These are phyloP conservation scores for Euura saliciscinereae DNA, from an alignment of 1,140 invertebrate species.

Conservation along the genomic window DNA sequence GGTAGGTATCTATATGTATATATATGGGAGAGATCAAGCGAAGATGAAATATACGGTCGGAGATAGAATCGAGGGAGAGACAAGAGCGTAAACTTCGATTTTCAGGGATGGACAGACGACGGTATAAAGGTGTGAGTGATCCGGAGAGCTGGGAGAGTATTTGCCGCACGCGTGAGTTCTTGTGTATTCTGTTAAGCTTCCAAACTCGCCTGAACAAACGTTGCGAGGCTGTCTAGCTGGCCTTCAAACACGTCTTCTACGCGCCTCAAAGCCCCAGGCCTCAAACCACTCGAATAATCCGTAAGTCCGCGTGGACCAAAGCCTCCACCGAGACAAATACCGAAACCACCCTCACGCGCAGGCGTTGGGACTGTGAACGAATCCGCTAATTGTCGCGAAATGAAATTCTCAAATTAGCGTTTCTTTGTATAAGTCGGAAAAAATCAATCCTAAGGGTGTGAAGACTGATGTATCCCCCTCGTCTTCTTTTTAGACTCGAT, in stretches of 20 bases:
- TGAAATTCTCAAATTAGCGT: too few relatives aligned
- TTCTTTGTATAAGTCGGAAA: too few relatives aligned
- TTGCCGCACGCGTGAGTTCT: conserved; percentile 10
- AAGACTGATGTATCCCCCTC: too few relatives aligned
- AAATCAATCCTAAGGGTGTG: too few relatives aligned
- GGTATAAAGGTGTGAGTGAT: not conserved
- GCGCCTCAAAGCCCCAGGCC: not conserved
- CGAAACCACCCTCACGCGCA: too few relatives aligned
- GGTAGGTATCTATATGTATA: too few relatives aligned
- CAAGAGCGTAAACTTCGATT: not conserved
- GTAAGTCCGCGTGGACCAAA: not conserved
- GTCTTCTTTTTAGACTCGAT: too few relatives aligned
- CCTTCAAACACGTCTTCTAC: conserved; percentile 33
- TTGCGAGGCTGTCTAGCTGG: conserved; percentile 37
- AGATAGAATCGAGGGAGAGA: not conserved
- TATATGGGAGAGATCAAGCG: too few relatives aligned
- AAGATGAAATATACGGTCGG: too few relatives aligned
- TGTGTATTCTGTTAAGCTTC: conserved; percentile 35
- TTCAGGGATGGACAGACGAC: not conserved
- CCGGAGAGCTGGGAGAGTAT: conserved; percentile 20
- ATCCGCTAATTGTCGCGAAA: too few relatives aligned
- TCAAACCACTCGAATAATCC: conserved; percentile 7
- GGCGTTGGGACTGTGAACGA: too few relatives aligned
- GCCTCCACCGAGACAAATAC: not conserved
- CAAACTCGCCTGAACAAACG: conserved; percentile 40